Evolutionary conservation across 2,113 vertebrate genomes (phyloP), one percentile per base, ranked within the genome.

Genomic region (Apteryx mantelli): DNA sequence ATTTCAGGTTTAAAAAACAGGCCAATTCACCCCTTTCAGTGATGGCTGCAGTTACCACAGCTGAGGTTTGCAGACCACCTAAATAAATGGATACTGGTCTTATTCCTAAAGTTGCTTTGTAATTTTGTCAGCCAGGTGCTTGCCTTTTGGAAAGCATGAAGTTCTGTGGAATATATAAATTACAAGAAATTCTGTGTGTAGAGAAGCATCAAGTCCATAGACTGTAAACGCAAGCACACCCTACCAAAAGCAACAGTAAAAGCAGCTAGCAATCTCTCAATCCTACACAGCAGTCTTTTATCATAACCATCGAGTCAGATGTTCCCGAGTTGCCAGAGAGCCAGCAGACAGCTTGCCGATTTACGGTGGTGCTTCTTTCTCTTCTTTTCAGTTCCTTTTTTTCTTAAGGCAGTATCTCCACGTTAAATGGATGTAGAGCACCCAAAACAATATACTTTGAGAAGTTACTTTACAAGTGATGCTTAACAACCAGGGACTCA

Each of bases 91-190:
- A 50, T 6, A 16, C 18, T 71, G 60, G 7, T 73, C 2, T 34
- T 21, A 48, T 84, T 77, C 64, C 60, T 69, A 42, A 76, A 1
- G 1, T 9, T 4, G 13, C 42, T 89, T 64, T 53, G 21, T 38
- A 44, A 76, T 36, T 14, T 53, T 13, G 9, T 32, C 42, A 32
- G 2, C 58, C 42, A 7, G 4, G 21, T 14, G 8, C 32, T 40
- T 69, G 16, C 30, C 48, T 19, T 55, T 75, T 75, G 11, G 28
- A n/a, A 75, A 13, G 19, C 5, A 63, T 0, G 0, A 53, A 48
- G 9, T 76, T 85, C 30, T 78, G 14, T 36, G 82, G 50, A 82
- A 92, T 74, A 52, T 13, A 40, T 2, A 79, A 82, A 38, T 14
- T 7, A 56, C 42, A 63, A 55, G 20, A 14, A 74, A n/a, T 17